These are phyloP conservation scores for Caenorhabditis angaria DNA, from an alignment of 2,888 invertebrate genomes.

Conservation along the genomic window DNA sequence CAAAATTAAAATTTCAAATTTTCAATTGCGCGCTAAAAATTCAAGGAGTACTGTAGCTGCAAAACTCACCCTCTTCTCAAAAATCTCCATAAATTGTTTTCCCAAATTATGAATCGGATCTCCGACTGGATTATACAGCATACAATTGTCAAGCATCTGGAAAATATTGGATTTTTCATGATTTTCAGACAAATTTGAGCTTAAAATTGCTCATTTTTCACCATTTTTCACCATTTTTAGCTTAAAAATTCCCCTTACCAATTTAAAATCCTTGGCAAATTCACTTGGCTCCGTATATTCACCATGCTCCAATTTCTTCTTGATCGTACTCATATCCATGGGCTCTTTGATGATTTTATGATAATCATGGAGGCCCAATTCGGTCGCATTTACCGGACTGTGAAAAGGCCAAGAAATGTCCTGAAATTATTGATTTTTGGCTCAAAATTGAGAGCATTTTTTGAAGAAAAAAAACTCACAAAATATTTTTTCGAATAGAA, in stretches of 20 bases:
- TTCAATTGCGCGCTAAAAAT: background rate
- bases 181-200: too few relatives aligned
- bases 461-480: constrained; percentile 10
- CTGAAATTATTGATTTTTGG: constrained; percentile 12
- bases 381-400: constrained; percentile 95
- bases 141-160: constrained; percentile 79
- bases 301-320: constrained; percentile 86
- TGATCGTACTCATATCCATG: constrained; percentile 97
- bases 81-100: constrained; percentile 45
- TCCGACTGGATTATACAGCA: constrained; percentile 61
- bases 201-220: too few relatives aligned
- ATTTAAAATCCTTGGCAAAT: constrained; percentile 81
- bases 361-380: constrained; percentile 92
- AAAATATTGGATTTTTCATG: background rate
- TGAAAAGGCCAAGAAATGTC: constrained; percentile 94
- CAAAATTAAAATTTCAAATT: too few relatives aligned
- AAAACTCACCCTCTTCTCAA: constrained; percentile 16
- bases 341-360: constrained; percentile 97
- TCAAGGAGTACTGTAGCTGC: too few relatives aligned
- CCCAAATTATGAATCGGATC: constrained; percentile 52
- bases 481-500: constrained; percentile 70
- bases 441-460: background rate
- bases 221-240: too few relatives aligned
- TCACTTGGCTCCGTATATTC: constrained; percentile 89
- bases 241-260: constrained; percentile 79